These are phyloP conservation scores for Gryllus bimaculatus DNA, from an alignment of 1,140 invertebrate species.

Conservation along the genomic window DNA sequence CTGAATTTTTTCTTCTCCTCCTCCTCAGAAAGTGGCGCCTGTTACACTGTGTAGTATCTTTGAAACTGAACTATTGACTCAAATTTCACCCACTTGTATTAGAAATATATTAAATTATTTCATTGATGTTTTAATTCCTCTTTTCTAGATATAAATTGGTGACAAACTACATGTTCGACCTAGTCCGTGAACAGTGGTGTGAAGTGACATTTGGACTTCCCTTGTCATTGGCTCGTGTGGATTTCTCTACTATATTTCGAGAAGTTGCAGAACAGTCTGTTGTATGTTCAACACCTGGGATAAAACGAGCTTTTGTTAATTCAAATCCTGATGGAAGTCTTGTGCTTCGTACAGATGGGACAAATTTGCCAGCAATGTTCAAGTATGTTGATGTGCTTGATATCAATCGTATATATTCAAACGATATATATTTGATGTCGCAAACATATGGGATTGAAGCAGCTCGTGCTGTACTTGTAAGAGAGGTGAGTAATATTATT, in stretches of 20 bases:
- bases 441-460: conserved; percentile 93
- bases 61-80: no score
- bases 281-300: conserved; percentile 68
- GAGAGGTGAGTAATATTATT: conserved; percentile 29
- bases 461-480: conserved; percentile 77
- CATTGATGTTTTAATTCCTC: no score
- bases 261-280: conserved; percentile 62
- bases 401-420: conserved; percentile 79
- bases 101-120: no score
- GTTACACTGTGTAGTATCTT: no score
- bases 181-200: conserved; percentile 53
- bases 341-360: neutral
- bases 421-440: conserved; percentile 88
- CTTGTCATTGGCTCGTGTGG: conserved; percentile 52
- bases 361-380: conserved; percentile 61
- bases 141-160: conserved; percentile 33
- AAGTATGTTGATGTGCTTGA: conserved; percentile 73
- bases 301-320: conserved; percentile 71
- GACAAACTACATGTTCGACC: conserved; percentile 67
- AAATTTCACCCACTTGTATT: no score
- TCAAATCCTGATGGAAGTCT: conserved; percentile 27
- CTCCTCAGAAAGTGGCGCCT: no score
- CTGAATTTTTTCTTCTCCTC: no score
- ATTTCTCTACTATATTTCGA: conserved; percentile 69
- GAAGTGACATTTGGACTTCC: conserved; percentile 45